Conservation (phyloP, 2,888 invertebrate genomes). For the Pollenia angustigena region DNA sequence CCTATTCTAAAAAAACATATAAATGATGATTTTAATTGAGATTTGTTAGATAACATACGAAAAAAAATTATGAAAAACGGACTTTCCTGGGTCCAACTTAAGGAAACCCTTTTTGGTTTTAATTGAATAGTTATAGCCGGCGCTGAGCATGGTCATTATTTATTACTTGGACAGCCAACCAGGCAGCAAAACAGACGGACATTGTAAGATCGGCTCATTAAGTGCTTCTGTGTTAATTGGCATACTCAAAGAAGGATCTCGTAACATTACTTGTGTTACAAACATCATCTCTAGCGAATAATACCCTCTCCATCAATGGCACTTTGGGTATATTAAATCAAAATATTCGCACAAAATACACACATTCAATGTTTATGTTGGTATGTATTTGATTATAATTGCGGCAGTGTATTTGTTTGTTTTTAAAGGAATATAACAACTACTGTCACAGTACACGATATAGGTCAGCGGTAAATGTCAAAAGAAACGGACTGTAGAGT, state of each 20-base stretch:
- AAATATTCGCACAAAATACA: slow-evolving; percentile 20
- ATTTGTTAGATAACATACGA: no score
- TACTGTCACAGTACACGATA: slow-evolving; percentile 70
- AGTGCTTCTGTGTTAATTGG: no score
- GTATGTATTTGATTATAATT: slow-evolving; percentile 11
- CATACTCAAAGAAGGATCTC: background rate
- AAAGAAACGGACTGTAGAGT: slow-evolving; percentile 59
- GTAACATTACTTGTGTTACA: background rate
- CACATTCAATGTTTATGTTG: background rate
- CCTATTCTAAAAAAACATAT: no score
- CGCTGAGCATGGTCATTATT: no score
- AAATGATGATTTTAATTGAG: no score
- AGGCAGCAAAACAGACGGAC: no score
- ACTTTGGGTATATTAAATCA: background rate
- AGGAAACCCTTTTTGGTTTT: no score
- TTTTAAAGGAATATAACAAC: slow-evolving; percentile 51
- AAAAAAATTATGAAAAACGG: no score
- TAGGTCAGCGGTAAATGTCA: slow-evolving; percentile 74
- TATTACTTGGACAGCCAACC: no score
- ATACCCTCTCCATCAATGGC: background rate
- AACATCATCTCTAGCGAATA: background rate
- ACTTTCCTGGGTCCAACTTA: no score
- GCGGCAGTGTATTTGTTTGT: slow-evolving; percentile 17
- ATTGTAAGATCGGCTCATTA: no score
- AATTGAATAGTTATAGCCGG: no score